Percentiles rank a stretch among this genome's conserved stretches.
phyloP scores from a whole-genome alignment of 1,140 invertebrate species.

The Apis laboriosa region DNA sequence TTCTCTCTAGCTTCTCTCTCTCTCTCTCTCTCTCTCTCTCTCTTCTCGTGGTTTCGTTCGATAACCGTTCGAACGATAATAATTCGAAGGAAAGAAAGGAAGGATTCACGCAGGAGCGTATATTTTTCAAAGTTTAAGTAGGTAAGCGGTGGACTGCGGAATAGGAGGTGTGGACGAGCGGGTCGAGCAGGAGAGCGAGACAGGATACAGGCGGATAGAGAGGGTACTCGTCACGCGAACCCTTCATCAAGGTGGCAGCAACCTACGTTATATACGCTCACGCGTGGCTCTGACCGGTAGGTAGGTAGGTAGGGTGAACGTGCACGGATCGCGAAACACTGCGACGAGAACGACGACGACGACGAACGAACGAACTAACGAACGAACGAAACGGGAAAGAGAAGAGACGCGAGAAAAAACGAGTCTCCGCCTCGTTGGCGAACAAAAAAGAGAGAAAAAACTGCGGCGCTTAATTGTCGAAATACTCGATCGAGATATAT shows the following conservation, averaged over 20 bases:
- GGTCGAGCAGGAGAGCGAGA: slow-evolving; percentile 72
- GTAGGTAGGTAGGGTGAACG: slow-evolving; percentile 45
- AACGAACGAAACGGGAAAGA: slow-evolving; percentile 43
- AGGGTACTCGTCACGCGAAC: slow-evolving; percentile 79
- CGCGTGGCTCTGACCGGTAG: slow-evolving; percentile 62
- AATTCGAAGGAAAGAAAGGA: background rate
- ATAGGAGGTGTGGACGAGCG: slow-evolving; percentile 76
- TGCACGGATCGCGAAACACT: slow-evolving; percentile 52
- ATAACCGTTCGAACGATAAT: no score
- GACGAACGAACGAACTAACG: slow-evolving; percentile 33
- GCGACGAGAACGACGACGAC: background rate
- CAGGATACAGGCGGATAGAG: slow-evolving; percentile 75
- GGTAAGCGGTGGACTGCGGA: slow-evolving; percentile 55
- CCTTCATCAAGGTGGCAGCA: slow-evolving; percentile 78
- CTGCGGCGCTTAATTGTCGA: no score
- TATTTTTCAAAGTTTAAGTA: slow-evolving; percentile 66
- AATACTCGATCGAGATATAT: no score
- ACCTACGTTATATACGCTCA: slow-evolving; percentile 75
- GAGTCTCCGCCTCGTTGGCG: background rate
- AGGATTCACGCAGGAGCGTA: slow-evolving; percentile 19
- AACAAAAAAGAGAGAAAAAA: background rate
- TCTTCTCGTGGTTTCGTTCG: background rate
- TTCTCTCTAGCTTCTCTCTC: slow-evolving; percentile 23
- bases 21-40: slow-evolving; percentile 1
- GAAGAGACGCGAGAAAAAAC: no score